Conservation (phyloP, 2,888 invertebrate genomes). For the Protodeltote pygarga region DNA sequence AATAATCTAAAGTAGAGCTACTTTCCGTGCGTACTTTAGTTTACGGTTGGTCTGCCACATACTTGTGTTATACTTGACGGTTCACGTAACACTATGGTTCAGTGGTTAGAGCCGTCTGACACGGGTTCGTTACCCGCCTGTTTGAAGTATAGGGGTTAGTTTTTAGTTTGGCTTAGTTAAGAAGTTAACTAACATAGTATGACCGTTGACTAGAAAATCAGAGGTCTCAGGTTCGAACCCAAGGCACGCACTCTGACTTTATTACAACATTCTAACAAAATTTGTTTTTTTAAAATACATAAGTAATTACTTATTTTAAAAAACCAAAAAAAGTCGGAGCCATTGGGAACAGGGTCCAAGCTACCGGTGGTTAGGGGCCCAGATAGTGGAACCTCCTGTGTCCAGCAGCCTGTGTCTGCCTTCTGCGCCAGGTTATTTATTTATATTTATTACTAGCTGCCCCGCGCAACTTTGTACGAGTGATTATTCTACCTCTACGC, state of each 20-base stretch:
- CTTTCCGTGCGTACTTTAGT: slow-evolving; percentile 34
- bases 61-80: slow-evolving; percentile 48
- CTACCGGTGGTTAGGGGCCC: too few species aligned
- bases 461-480: too few species aligned
- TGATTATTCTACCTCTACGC: too few species aligned
- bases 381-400: too few species aligned
- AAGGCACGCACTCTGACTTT: too few species aligned
- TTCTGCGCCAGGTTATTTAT: too few species aligned
- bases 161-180: too few species aligned
- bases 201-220: slow-evolving; percentile 9
- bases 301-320: too few species aligned
- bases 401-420: too few species aligned
- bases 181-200: background rate
- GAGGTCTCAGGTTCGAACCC: slow-evolving; percentile 22
- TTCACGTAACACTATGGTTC: slow-evolving; percentile 62
- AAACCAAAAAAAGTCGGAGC: too few species aligned
- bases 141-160: background rate
- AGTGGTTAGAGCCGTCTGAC: slow-evolving; percentile 45
- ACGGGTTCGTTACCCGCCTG: slow-evolving; percentile 64
- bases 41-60: slow-evolving; percentile 54
- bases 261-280: background rate
- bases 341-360: too few species aligned
- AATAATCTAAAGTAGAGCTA: slow-evolving; percentile 55
- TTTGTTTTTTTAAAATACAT: background rate
- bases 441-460: too few species aligned